phyloP scores from a whole-genome alignment of 2,797 vertebrate genomes.

The Myotis pilosus region DNA sequence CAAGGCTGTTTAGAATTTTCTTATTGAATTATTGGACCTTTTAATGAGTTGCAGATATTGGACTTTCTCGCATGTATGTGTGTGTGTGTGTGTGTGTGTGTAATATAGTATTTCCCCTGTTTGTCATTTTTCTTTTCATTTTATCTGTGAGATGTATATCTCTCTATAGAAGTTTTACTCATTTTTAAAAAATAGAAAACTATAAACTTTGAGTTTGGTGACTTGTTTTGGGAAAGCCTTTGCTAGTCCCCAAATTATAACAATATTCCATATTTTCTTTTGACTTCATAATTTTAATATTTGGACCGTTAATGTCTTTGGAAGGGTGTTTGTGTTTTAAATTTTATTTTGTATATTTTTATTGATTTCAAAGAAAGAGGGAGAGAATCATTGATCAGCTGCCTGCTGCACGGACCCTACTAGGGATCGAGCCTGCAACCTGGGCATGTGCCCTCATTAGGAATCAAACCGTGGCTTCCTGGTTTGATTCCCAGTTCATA shows the following conservation, averaged over 20 bases:
- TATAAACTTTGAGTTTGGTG: background rate
- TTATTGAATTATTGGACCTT: background rate
- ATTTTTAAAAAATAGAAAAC: background rate
- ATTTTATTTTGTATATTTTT: background rate
- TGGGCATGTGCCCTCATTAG: background rate
- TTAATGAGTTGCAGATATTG: background rate
- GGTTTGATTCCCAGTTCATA: background rate
- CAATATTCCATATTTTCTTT: background rate
- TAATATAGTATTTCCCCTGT: background rate
- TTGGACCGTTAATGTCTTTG: background rate
- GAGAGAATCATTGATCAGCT: background rate
- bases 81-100: no score
- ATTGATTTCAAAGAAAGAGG: background rate
- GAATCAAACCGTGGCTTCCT: background rate
- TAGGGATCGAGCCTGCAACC: background rate
- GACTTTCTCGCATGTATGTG: background rate
- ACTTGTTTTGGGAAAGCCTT: slow-evolving; percentile 21
- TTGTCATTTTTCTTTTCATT: slow-evolving; percentile 20
- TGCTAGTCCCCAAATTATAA: background rate
- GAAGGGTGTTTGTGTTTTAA: background rate
- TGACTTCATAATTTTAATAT: slow-evolving; percentile 25
- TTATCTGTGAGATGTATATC: background rate
- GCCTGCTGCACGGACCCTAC: background rate
- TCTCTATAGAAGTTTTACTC: background rate
- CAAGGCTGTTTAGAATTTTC: slow-evolving; percentile 11